A percentile compares a stretch with the other conserved stretches of the same genome.
These are phyloP conservation scores for Blastomussa wellsi DNA, from an alignment of 92 coral and sea anemone genomes.

Conservation along the genomic window DNA sequence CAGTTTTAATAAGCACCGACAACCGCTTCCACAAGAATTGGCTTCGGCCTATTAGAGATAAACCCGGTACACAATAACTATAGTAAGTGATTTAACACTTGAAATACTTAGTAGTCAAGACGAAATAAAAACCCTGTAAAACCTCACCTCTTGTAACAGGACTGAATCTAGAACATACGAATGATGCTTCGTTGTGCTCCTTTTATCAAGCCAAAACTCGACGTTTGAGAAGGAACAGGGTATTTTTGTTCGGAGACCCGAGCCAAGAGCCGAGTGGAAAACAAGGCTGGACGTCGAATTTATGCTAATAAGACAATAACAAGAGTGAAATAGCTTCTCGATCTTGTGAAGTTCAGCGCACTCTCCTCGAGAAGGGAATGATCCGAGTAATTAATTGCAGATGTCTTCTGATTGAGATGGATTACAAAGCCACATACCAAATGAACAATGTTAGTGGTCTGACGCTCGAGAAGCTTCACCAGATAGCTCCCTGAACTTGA, in stretches of 20 bases:
- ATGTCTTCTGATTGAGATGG: not conserved
- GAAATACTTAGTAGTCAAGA: not conserved
- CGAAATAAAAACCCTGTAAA: not conserved
- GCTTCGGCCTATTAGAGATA: not conserved
- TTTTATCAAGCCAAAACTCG: not conserved
- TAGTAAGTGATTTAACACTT: not conserved
- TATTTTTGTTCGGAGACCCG: not conserved
- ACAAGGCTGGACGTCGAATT: not conserved
- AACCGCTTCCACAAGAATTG: not conserved
- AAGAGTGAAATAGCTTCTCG: not conserved
- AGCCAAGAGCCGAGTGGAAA: not conserved
- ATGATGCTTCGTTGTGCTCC: not conserved
- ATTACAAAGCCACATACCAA: not conserved
- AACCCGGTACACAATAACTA: not conserved
- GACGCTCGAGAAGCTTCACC: too few species aligned
- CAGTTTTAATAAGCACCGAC: not conserved
- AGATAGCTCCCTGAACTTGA: too few species aligned
- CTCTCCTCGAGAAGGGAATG: constrained; percentile 14
- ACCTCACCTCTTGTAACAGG: constrained; percentile 2
- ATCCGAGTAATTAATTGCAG: not conserved
- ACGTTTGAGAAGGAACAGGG: not conserved
- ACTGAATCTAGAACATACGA: not conserved
- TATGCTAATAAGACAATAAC: constrained; percentile 17
- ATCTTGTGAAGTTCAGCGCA: not conserved
- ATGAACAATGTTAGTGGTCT: not conserved